Conservation (phyloP, 2,888 invertebrate genomes). For the Acanthacorydalis orientalis region DNA sequence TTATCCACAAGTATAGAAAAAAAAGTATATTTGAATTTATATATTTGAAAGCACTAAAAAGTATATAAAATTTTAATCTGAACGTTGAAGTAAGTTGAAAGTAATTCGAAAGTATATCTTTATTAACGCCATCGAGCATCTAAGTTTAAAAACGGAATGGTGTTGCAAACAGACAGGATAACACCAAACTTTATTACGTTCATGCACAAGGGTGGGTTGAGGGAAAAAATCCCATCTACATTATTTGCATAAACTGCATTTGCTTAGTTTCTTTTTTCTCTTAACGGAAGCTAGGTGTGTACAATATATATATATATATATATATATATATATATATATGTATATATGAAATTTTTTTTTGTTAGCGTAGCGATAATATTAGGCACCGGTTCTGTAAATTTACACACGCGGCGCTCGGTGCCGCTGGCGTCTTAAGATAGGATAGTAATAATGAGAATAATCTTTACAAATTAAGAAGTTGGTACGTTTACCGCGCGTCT, state of each 20-base stretch:
- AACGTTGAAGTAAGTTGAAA: too few species aligned
- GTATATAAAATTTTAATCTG: too few species aligned
- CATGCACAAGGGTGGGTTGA: slow-evolving; percentile 14
- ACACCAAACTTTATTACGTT: slow-evolving; percentile 24
- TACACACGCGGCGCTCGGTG: slow-evolving; percentile 11
- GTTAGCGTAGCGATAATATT: slow-evolving; percentile 10
- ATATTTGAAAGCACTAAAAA: too few species aligned
- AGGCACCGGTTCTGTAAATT: slow-evolving; percentile 16
- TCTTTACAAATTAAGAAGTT: slow-evolving; percentile 28
- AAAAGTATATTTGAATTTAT: too few species aligned
- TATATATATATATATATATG: slow-evolving; percentile 10
- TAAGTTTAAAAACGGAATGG: too few species aligned
- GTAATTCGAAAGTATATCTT: too few species aligned
- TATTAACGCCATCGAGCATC: too few species aligned
- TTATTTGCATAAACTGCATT: slow-evolving; percentile 31
- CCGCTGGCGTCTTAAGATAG: slow-evolving; percentile 24
- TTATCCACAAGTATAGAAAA: too few species aligned
- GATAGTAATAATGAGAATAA: slow-evolving; percentile 27
- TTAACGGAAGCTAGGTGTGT: too few species aligned
- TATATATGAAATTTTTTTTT: slow-evolving; percentile 7
- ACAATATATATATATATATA: slow-evolving; percentile 8
- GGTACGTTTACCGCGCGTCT: not conserved
- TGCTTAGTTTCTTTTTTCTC: slow-evolving; percentile 13
- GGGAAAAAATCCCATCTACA: slow-evolving; percentile 30
- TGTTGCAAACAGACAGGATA: slow-evolving; percentile 18